A percentile compares a stretch with the other conserved stretches of the same genome.
Evolutionary conservation across 1,140 invertebrate genomes (phyloP).

Genomic region (Spodoptera frugiperda): DNA sequence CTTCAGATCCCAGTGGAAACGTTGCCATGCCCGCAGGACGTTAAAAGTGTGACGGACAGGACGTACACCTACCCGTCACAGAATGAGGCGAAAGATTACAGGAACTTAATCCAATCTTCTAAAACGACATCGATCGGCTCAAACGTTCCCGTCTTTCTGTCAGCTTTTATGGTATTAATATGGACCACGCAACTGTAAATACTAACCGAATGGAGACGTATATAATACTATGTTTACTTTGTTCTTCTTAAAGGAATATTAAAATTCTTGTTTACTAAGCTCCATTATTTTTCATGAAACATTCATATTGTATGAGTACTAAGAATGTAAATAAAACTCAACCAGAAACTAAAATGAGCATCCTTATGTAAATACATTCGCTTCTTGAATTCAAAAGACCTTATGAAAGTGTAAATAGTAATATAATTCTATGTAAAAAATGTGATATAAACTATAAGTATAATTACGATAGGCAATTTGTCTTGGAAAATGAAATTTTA

Average conservation of each 20-base stretch:
- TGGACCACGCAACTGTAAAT: conserved; percentile 49
- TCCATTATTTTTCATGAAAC: conserved; percentile 34
- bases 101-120: conserved; percentile 77
- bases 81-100: conserved; percentile 84
- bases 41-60: conserved; percentile 87
- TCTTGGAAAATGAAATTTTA: conserved; percentile 48
- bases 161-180: conserved; percentile 50
- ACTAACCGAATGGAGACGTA: conserved; percentile 9
- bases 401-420: conserved; percentile 52
- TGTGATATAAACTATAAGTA: conserved; percentile 56
- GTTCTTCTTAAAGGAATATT: conserved; percentile 32
- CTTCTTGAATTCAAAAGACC: conserved; percentile 16
- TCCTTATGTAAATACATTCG: conserved; percentile 17
- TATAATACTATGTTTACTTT: conserved; percentile 35
- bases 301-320: neutral
- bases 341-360: conserved; percentile 10
- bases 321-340: conserved; percentile 37
- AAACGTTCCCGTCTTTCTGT: conserved; percentile 40
- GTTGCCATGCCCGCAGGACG: conserved; percentile 89
- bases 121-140: conserved; percentile 25
- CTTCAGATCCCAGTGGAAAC: conserved; percentile 88
- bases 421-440: conserved; percentile 50
- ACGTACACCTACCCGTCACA: conserved; percentile 86
- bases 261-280: conserved; percentile 33
- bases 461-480: conserved; percentile 41